Evolutionary conservation across 1,140 invertebrate genomes (phyloP).

Genomic region (Aphaenogaster floridana): DNA sequence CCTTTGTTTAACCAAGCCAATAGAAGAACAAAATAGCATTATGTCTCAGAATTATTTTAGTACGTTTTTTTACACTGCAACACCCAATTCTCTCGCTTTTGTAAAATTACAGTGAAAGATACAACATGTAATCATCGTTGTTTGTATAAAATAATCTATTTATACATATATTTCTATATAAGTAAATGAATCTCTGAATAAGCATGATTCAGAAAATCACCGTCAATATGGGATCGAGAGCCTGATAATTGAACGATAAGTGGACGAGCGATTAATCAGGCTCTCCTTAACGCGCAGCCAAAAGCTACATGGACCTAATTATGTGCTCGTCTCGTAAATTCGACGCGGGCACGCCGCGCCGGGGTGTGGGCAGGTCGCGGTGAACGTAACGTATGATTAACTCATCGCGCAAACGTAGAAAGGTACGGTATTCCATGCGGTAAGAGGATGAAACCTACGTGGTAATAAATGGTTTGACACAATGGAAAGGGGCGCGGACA

Average conservation of each 20-base stretch:
- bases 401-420: conserved; percentile 69
- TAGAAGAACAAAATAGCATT: not conserved
- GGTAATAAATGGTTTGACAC: conserved; percentile 78
- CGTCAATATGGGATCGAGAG: not conserved
- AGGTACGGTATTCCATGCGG: conserved; percentile 58
- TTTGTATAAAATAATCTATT: not conserved
- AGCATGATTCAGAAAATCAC: conserved; percentile 7
- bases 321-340: conserved; percentile 44
- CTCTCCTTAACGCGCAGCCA: conserved; percentile 20
- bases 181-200: not conserved
- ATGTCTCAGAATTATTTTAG: conserved; percentile 1
- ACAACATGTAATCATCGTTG: not conserved
- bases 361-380: not conserved
- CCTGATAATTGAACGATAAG: conserved; percentile 53
- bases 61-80: not conserved
- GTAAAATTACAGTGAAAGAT: not conserved
- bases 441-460: conserved; percentile 71
- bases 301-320: conserved; percentile 43
- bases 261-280: conserved; percentile 44
- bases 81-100: not conserved
- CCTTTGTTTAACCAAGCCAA: not conserved
- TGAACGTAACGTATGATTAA: conserved; percentile 73
- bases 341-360: conserved; percentile 13
- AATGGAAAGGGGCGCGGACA: conserved; percentile 76
- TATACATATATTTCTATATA: not conserved